Conservation (phyloP, 2,797 vertebrate species). For the Hydrocynus forskahlii region DNA sequence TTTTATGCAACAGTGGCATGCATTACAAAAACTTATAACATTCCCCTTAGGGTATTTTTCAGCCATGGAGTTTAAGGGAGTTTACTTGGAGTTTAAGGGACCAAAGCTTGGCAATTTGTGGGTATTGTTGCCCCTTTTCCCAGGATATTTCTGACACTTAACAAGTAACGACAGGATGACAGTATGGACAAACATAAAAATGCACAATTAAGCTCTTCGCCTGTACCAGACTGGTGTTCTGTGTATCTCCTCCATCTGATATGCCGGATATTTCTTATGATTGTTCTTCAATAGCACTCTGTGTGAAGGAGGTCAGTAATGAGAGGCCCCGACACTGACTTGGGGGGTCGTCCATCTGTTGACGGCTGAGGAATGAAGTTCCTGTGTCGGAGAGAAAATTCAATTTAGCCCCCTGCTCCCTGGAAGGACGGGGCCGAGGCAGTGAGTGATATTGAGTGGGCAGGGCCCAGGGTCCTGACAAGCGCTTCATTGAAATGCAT, state of each 20-base stretch:
- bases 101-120: background rate
- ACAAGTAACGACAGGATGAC: background rate
- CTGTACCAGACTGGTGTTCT: background rate
- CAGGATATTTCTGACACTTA: background rate
- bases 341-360: conserved; percentile 56
- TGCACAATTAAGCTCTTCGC: background rate
- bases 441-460: conserved; percentile 66
- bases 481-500: conserved; percentile 79
- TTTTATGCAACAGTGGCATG: too few species aligned
- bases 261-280: conserved; percentile 18
- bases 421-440: conserved; percentile 58
- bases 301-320: conserved; percentile 60
- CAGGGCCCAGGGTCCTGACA: conserved; percentile 67
- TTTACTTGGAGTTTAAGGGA: background rate
- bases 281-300: conserved; percentile 39
- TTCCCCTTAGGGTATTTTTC: too few species aligned
- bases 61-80: too few species aligned
- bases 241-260: background rate
- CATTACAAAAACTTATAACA: too few species aligned
- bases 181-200: background rate
- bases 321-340: conserved; percentile 53
- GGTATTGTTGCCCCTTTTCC: background rate
- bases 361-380: conserved; percentile 62
- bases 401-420: conserved; percentile 64
- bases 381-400: conserved; percentile 64